Conservation (phyloP, 2,888 invertebrate species). For the Drepana falcataria region DNA sequence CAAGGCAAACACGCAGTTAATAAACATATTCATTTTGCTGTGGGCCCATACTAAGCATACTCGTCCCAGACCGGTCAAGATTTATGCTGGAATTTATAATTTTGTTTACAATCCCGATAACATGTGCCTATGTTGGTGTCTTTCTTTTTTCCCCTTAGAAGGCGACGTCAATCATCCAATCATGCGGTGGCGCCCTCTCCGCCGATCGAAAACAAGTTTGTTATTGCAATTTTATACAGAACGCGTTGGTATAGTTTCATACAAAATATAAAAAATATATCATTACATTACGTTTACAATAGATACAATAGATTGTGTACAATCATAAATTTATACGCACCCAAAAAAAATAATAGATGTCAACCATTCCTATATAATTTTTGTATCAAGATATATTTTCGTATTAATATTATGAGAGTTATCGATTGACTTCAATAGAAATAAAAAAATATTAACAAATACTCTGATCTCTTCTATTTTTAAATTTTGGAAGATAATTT, state of each 20-base stretch:
- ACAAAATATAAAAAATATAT: neutral
- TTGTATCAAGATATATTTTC: no score
- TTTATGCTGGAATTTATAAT: slow-evolving; percentile 19
- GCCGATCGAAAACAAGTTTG: slow-evolving; percentile 17
- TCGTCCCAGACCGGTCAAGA: slow-evolving; percentile 6
- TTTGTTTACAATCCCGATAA: slow-evolving; percentile 49
- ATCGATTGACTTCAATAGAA: no score
- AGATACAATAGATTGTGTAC: no score
- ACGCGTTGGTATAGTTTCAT: neutral
- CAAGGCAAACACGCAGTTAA: neutral
- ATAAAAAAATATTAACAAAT: no score
- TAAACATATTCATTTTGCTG: neutral
- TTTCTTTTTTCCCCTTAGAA: slow-evolving; percentile 36
- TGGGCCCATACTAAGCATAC: neutral
- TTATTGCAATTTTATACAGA: slow-evolving; percentile 6
- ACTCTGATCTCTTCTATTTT: no score
- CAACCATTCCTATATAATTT: no score
- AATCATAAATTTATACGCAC: no score
- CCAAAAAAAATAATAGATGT: no score
- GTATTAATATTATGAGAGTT: no score
- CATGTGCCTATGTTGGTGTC: slow-evolving; percentile 34
- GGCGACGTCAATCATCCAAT: slow-evolving; percentile 69
- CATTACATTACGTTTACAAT: no score
- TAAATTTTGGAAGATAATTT: no score
- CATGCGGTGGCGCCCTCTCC: slow-evolving; percentile 43